A percentile compares a stretch with the other conserved stretches of the same genome.
Conservation (phyloP, 2,888 invertebrate genomes). For the Rotaria macrura region DNA sequence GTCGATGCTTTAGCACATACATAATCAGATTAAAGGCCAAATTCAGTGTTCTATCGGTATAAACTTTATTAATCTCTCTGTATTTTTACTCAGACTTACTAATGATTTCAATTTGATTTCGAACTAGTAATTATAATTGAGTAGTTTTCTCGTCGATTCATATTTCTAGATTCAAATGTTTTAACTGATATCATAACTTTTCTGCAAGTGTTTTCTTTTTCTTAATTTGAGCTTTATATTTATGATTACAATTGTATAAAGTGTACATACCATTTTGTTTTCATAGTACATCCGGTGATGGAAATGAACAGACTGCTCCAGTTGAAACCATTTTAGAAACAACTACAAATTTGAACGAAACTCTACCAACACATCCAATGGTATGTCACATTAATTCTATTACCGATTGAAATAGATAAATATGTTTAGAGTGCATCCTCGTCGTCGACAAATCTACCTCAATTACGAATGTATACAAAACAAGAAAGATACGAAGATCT, state of each 20-base stretch:
- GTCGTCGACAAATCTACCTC: not conserved
- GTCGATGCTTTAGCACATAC: too few species aligned
- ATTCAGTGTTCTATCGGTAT: too few species aligned
- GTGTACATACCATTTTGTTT: not conserved
- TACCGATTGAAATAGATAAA: not conserved
- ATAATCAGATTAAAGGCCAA: too few species aligned
- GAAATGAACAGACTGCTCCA: not conserved
- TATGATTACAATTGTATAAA: not conserved
- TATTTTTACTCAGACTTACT: too few species aligned
- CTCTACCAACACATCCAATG: not conserved
- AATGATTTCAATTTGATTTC: too few species aligned
- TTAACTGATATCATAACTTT: too few species aligned
- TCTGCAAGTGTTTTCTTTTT: not conserved
- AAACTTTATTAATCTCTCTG: too few species aligned
- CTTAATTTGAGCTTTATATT: not conserved
- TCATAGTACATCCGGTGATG: not conserved
- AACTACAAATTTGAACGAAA: not conserved
- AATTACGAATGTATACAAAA: not conserved
- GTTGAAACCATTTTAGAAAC: not conserved
- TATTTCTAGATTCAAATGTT: too few species aligned
- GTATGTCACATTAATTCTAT: not conserved
- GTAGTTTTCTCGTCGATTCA: too few species aligned
- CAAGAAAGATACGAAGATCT: constrained; percentile 13
- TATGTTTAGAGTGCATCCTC: not conserved
- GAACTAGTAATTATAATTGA: too few species aligned